Evolutionary conservation across 2,888 invertebrate genomes (phyloP), one percentile per base, ranked within the genome.

Genomic region (Phania funesta): DNA sequence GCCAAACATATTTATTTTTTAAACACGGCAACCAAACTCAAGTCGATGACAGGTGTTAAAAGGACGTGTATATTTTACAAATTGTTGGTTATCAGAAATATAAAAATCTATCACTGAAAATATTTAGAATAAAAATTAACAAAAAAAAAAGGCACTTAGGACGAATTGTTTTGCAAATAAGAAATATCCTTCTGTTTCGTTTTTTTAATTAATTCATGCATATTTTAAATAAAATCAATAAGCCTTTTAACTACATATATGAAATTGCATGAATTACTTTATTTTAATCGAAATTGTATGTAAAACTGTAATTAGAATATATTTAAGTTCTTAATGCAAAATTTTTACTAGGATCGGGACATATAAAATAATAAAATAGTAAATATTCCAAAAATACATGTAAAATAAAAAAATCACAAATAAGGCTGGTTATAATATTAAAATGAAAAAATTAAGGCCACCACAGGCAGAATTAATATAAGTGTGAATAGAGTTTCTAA

Each of bases 331-430:
- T 32, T 46, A 44, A 46, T 70, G 46, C 6, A 56, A 54, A 56
- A 41, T 46, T 44, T 46, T n/a, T 24, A 16, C 22, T 64, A 64
- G 32, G 52, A 41, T 41, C 0, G n/a, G n/a, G 5, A 18, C 13
- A 35, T 16, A 24, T 48, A 32, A 46, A 56, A 56, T 35, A 68
- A 44, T 16, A 18, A 52, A 38, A 73, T 22, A 44, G 13, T 54
- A 52, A 54, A 50, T 20, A n/a, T n/a, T 48, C 44, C 38, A 6
- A 38, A 64, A 52, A 73, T 62, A 67, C 8, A 50, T 11, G 60
- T 24, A 65, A 46, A 44, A 26, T 52, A 62, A 58, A 62, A 22
- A 50, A 67, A 81, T 67, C 60, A 77, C 67, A 77, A 76, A 77
- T n/a, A 50, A 68, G 48, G 77, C 71, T 71, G 54, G 44, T 54